phyloP scores from a whole-genome alignment of 2,797 vertebrate genomes.

The Oreochromis mossambicus region DNA sequence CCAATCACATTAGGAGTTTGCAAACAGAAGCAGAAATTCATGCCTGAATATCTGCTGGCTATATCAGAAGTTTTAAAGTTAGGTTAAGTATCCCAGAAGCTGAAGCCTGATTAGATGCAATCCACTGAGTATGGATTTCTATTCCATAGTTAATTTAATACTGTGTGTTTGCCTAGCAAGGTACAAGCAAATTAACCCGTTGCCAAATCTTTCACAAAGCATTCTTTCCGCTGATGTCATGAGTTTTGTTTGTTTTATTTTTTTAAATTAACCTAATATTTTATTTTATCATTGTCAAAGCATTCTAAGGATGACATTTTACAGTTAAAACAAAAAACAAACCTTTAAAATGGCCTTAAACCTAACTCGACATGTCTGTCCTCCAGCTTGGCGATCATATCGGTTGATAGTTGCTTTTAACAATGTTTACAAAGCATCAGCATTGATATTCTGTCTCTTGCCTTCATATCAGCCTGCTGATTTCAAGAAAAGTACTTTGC shows the following conservation, averaged over 20 bases:
- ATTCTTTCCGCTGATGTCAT: background rate
- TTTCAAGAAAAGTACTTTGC: background rate
- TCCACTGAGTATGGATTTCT: background rate
- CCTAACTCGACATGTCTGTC: rapidly evolving
- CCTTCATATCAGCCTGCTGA: background rate
- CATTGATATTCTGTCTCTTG: background rate
- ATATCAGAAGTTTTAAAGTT: background rate
- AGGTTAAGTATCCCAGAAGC: background rate
- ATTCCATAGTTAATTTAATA: background rate
- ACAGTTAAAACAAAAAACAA: background rate
- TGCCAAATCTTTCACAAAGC: background rate
- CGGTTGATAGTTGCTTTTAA: background rate
- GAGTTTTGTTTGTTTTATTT: background rate
- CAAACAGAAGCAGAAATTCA: background rate
- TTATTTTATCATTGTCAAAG: background rate
- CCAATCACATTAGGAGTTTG: background rate
- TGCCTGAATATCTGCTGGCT: background rate
- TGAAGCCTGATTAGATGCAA: rapidly evolving
- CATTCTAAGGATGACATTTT: background rate
- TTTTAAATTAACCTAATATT: background rate
- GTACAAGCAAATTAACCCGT: background rate
- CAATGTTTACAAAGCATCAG: background rate
- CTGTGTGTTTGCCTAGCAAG: background rate
- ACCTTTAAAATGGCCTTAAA: background rate
- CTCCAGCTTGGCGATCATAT: background rate